Evolutionary conservation across 2,888 invertebrate species (phyloP), one percentile per base, ranked within the genome.

Genomic region (Hipparchia sbordonii): DNA sequence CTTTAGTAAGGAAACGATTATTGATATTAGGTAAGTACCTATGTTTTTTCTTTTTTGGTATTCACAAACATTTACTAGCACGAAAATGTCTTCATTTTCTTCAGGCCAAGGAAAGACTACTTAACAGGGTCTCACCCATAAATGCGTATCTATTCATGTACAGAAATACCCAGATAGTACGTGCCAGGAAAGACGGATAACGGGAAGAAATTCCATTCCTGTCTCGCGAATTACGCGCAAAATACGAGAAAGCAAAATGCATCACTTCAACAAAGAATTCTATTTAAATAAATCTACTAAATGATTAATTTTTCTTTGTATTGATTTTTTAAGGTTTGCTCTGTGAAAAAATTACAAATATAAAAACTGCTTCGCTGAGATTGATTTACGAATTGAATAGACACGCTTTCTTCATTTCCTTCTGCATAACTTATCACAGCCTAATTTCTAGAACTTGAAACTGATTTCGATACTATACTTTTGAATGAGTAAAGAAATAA

Each of bases 151-250:
- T 48, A 33, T 48, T 57, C 68, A 46, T 68, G 51, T 51, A 51
- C 51, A 52, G 59, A 33, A 68, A 68, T 48, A 60, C 59, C 59
- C 59, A 68, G 13, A 48, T 10, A 23, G 68, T 68, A 60, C 68
- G 68, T 68, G 68, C 51, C 59, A 59, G 48, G 59, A 68, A 68
- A 68, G 56, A 51, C 8, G 68, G 68, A 68, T 68, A 51, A 33
- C 59, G 23, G 68, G 59, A 33, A 46, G 10, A 48, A 68, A 68
- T 68, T 59, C 59, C 68, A 68, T 68, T 60, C 59, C 12, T 67
- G 12, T 48, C 56, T 12, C 48, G 48, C 23, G 63, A 23, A 48
- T 51, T 59, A 6, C 57, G 59, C 59, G 59, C 48, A 5, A 45
- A 46, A 51, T 33, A 13, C 57, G 33, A 10, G 48, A 39, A 59